These are phyloP conservation scores for Microplitis demolitor DNA, from an alignment of 1,140 invertebrate species.

Conservation along the genomic window DNA sequence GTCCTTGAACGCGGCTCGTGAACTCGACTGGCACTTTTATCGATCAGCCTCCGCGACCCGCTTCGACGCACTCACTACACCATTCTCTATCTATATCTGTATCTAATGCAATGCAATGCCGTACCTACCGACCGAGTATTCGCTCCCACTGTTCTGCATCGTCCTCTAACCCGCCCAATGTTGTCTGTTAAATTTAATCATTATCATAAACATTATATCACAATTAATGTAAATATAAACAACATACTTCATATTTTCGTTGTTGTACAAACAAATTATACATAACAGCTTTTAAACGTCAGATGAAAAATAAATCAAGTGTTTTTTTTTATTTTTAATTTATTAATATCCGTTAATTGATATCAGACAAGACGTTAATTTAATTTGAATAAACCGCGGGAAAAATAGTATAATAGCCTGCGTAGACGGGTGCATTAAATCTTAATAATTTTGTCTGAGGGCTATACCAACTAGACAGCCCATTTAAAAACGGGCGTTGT, in stretches of 20 bases:
- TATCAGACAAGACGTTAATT: too few relatives aligned
- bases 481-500: slow-evolving; percentile 50
- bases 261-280: too few relatives aligned
- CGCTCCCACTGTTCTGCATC: too few relatives aligned
- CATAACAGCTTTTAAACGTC: too few relatives aligned
- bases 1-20: slow-evolving; percentile 64
- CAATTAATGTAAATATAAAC: too few relatives aligned
- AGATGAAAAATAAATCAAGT: too few relatives aligned
- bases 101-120: slow-evolving; percentile 56
- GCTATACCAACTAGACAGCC: slow-evolving; percentile 25
- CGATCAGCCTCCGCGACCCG: slow-evolving; percentile 62
- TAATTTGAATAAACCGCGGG: too few relatives aligned
- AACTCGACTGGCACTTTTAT: slow-evolving; percentile 60
- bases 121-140: slow-evolving; percentile 40
- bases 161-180: not conserved
- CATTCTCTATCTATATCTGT: slow-evolving; percentile 35
- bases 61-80: slow-evolving; percentile 55
- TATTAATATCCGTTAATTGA: too few relatives aligned
- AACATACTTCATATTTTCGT: too few relatives aligned
- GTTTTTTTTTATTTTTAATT: too few relatives aligned
- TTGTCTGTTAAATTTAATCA: not conserved
- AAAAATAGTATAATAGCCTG: not conserved
- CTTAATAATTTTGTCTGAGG: slow-evolving; percentile 17
- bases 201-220: not conserved
- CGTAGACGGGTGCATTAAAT: slow-evolving; percentile 12